Percentiles rank a stretch among this genome's conserved stretches.
Evolutionary conservation across 2,888 invertebrate species (phyloP).

Genomic region (Parnassius orleans): DNA sequence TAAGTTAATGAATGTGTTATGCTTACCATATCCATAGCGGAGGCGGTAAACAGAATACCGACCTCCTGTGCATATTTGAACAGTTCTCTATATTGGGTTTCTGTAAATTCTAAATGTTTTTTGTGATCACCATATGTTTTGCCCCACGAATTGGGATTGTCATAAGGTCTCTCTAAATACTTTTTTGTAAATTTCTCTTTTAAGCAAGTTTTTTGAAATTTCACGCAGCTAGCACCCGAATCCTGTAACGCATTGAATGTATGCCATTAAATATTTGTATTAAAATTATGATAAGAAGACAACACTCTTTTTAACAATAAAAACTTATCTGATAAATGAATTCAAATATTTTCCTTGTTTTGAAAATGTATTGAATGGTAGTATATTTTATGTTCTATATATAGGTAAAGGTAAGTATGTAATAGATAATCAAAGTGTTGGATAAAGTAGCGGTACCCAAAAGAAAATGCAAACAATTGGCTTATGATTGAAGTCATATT

Average conservation of each 20-base stretch:
- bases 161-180: slow-evolving; percentile 84
- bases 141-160: slow-evolving; percentile 86
- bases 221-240: slow-evolving; percentile 89
- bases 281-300: too few species aligned
- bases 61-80: slow-evolving; percentile 83
- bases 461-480: too few species aligned
- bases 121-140: slow-evolving; percentile 91
- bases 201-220: slow-evolving; percentile 90
- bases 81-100: slow-evolving; percentile 83
- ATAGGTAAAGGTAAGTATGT: too few species aligned
- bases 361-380: too few species aligned
- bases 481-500: too few species aligned
- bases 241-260: slow-evolving; percentile 69
- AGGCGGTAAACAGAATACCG: slow-evolving; percentile 87
- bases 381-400: too few species aligned
- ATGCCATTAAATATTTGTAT: too few species aligned
- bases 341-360: too few species aligned
- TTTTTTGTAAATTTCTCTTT: slow-evolving; percentile 85
- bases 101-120: slow-evolving; percentile 84
- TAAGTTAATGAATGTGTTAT: background rate
- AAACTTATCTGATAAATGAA: too few species aligned
- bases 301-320: too few species aligned
- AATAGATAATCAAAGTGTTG: too few species aligned
- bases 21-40: slow-evolving; percentile 89
- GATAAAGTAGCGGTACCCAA: too few species aligned